A percentile compares a stretch with the other conserved stretches of the same genome.
These are phyloP conservation scores for Pentalonia nigronervosa DNA, from an alignment of 1,140 invertebrate species.

Conservation along the genomic window DNA sequence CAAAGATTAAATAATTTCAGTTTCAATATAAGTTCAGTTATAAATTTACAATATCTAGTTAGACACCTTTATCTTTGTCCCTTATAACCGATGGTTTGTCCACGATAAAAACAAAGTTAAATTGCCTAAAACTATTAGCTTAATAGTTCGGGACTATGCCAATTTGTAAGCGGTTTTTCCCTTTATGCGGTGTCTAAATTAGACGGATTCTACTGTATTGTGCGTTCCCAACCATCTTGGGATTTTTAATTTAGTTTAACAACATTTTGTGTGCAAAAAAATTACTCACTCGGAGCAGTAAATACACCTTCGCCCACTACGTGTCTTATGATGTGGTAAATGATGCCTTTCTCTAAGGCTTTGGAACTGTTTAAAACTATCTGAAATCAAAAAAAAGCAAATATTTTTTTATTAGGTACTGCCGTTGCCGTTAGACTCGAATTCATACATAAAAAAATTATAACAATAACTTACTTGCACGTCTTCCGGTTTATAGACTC, in stretches of 20 bases:
- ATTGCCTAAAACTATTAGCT: no score
- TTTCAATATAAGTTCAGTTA: no score
- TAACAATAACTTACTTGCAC: constrained; percentile 16
- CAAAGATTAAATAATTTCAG: no score
- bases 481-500: constrained; percentile 42
- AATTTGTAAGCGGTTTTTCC: no score
- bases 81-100: no score
- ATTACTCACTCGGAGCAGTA: constrained; percentile 60
- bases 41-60: no score
- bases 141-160: no score
- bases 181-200: no score
- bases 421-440: neutral
- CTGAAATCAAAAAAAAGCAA: constrained; percentile 49
- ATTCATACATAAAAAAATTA: neutral
- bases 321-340: constrained; percentile 60
- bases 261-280: neutral
- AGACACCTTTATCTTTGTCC: no score
- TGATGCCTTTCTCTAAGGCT: constrained; percentile 59
- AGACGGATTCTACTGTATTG: neutral
- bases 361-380: constrained; percentile 61
- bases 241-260: neutral
- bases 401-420: neutral
- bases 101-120: no score
- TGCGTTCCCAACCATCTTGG: neutral
- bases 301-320: constrained; percentile 60